Base-by-base conservation (phyloP, 2,797 vertebrate species). In the Odontamblyopus lacepedii region DNA sequence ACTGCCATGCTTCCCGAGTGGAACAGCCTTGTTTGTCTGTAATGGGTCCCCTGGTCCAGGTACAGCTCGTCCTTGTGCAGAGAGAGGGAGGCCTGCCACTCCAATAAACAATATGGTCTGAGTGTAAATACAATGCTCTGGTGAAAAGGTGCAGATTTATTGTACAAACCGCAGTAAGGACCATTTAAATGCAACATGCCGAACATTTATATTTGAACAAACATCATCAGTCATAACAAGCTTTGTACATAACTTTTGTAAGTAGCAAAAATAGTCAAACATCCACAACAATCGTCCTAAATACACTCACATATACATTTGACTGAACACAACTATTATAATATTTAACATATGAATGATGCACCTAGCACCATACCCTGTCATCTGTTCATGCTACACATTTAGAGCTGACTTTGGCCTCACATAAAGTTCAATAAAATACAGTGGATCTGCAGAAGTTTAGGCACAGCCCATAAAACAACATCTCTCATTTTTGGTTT, bases 11-110 rank as follows among this genome's bases (percentile, higher is more conserved):
- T 86, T 82, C 71, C 83, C 81, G 71, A 83, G 82, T 85, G 85
- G 81, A 92, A 90, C 88, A 91, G 63, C 89, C 89, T 91, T 89
- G 87, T 83, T 80, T 74, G 13, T 73, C 65, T 77, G 69, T 73
- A 84, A 89, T 86, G 73, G 44, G 65, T 85, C 86, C 85, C 88
- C 50, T 7, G 85, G 75, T 67, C 78, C 74, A 61, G 83, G 60
- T 67, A 71, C 78, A 81, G 67, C 60, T n/a, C 55, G 70, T 74
- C 84, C 85, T 87, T 88, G 77, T 79, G 67, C 59, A n/a, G 69
- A 73, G 78, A 82, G 78, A 74, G 82, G 81, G 85, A 84, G 65
- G 81, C 65, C 71, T 65, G 81, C 84, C 85, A 80, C 73, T 72
- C 65, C 16, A 83, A 83, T 72, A 67, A 80, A 75, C 82, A 73